phyloP scores from a whole-genome alignment of 2,888 invertebrate genomes.

The Diarsia dahlii region DNA sequence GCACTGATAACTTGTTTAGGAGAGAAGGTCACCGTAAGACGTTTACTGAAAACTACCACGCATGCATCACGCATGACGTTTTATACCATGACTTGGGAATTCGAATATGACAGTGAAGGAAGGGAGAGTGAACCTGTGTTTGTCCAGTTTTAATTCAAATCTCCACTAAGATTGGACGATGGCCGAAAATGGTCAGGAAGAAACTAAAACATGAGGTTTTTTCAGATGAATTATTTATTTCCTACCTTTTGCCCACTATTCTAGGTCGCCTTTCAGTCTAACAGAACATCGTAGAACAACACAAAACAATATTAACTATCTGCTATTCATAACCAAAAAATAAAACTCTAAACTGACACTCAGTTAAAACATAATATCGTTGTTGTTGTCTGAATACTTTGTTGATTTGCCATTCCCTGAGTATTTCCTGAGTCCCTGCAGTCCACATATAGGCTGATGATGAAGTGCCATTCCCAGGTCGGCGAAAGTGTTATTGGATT shows the following conservation, averaged over 20 bases:
- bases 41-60: background rate
- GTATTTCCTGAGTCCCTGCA: too few relatives aligned
- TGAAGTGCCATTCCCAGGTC: background rate
- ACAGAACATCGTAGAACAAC: background rate
- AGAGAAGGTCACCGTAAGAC: background rate
- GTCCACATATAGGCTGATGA: too few relatives aligned
- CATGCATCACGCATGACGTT: background rate
- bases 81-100: background rate
- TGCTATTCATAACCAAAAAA: background rate
- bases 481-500: background rate
- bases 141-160: background rate
- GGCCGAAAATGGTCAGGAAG: background rate
- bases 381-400: background rate
- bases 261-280: background rate
- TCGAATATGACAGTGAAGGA: background rate
- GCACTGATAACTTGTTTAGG: background rate
- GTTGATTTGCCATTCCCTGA: background rate
- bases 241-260: background rate
- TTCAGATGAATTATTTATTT: too few relatives aligned
- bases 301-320: background rate
- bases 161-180: background rate
- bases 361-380: background rate
- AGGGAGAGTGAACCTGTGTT: background rate
- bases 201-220: background rate
- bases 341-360: background rate